phyloP scores from a whole-genome alignment of 2,797 vertebrate species.

The Arremon aurantiirostris region DNA sequence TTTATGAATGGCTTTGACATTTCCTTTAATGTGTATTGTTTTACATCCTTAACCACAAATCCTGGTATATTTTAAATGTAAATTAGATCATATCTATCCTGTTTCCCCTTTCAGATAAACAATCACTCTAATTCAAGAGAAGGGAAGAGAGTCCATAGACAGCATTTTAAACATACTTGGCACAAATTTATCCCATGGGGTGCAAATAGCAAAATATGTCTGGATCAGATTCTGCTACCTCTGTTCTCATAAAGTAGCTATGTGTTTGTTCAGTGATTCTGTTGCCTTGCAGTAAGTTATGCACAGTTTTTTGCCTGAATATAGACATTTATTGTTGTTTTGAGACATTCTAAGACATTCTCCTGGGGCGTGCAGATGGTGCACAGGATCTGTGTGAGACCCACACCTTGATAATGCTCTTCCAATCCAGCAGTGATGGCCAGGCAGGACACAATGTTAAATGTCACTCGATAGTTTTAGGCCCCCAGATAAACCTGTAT shows the following conservation, averaged over 20 bases:
- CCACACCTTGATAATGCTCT: neutral
- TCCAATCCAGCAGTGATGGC: neutral
- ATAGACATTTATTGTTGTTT: neutral
- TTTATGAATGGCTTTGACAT: conserved; percentile 51
- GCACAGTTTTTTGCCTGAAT: neutral
- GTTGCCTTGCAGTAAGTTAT: neutral
- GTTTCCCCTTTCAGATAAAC: conserved; percentile 27
- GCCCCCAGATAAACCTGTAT: neutral
- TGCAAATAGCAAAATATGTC: neutral
- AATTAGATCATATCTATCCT: conserved; percentile 23
- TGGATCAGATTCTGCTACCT: neutral
- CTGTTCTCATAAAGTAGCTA: neutral
- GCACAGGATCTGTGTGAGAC: neutral
- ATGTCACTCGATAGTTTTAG: neutral
- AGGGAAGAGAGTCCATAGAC: neutral
- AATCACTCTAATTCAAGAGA: conserved; percentile 9
- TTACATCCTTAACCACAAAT: conserved; percentile 53
- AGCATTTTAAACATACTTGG: neutral
- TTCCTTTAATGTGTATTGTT: conserved; percentile 50
- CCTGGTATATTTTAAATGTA: conserved; percentile 27
- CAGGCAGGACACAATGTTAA: neutral
- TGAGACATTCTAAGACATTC: neutral
- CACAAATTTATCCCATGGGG: neutral
- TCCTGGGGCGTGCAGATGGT: neutral
- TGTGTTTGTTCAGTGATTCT: neutral